A percentile compares a stretch with the other conserved stretches of the same genome.
These are phyloP conservation scores for Hyperopisus bebe DNA, from an alignment of 2,113 vertebrate genomes.

Conservation along the genomic window DNA sequence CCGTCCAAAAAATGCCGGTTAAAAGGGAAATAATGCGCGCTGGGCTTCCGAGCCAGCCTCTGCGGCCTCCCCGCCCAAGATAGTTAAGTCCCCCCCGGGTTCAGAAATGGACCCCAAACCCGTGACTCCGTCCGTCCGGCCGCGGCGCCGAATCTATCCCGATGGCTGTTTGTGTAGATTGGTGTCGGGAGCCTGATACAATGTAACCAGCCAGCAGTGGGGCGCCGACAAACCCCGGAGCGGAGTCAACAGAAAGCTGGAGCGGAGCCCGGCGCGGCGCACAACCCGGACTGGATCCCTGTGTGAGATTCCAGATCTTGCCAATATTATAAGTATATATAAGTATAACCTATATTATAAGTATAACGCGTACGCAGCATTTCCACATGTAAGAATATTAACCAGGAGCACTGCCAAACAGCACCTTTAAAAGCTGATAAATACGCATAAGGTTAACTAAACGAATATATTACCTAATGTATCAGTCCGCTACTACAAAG, in stretches of 20 bases:
- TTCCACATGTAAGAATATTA: not conserved
- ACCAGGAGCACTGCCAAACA: not conserved
- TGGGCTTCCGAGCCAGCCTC: slow-evolving; percentile 43
- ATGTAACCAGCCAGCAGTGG: slow-evolving; percentile 61
- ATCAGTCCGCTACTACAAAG: not conserved
- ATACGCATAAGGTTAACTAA: not conserved
- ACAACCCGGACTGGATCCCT: slow-evolving; percentile 48
- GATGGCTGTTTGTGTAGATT: slow-evolving; percentile 44
- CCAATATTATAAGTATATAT: no score
- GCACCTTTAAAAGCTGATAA: not conserved
- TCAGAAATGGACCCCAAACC: slow-evolving; percentile 40
- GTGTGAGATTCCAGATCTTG: not conserved
- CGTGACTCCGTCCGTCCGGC: slow-evolving; percentile 43
- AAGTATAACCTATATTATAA: not conserved
- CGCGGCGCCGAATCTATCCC: slow-evolving; percentile 30
- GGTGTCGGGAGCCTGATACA: slow-evolving; percentile 59
- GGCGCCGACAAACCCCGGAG: slow-evolving; percentile 54
- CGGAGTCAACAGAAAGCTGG: slow-evolving; percentile 43
- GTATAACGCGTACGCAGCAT: not conserved
- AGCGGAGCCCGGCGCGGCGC: slow-evolving; percentile 31
- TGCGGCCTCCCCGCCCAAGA: slow-evolving; percentile 29
- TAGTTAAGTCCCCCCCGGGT: slow-evolving; percentile 45
- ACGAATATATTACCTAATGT: not conserved
- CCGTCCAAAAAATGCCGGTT: slow-evolving; percentile 51
- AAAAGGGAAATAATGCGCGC: slow-evolving; percentile 44